Base-by-base conservation (phyloP, 2,113 vertebrate genomes). In the Melanotaenia duboulayi region DNA sequence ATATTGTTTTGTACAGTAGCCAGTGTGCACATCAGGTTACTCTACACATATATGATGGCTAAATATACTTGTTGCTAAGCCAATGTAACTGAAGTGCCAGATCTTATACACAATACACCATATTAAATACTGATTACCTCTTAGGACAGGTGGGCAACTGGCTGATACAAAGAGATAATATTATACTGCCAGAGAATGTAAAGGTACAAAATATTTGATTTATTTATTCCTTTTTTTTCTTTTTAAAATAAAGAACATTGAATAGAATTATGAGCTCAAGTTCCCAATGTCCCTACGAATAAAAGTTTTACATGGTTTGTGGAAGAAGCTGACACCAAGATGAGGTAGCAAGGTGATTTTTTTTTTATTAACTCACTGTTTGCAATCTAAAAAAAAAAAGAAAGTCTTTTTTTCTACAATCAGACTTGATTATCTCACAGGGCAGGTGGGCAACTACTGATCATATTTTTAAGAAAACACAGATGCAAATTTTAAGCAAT, bases 261-360 rank as follows among this genome's bases (percentile, higher is more conserved):
- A 44, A 16, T 13, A 10, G 13, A 42, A 42, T 42, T 2, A 11
- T 42, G 2, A 11, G 39, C 9, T 11, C 13, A 32, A 57, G n/a
- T 56, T 46, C 28, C 40, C 12, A 16, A 14, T 12, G 12, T 12
- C 12, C n/a, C n/a, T n/a, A n/a, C 1, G 11, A 44, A 44, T 46
- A 46, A 4, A 46, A 3, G 3, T 46, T 19, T 46, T 46, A 4
- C 6, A 46, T 5, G 10, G 44, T 46, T 17, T 17, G 20, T 4
- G 13, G 32, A 22, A 14, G 32, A 58, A 12, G 17, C 9, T 0
- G 12, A 59, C 16, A 70, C 55, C 25, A 37, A 10, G n/a, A 57
- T 7, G 13, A 20, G 13, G 46, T 57, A 17, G 25, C 51, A 57
- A 44, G 39, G 25, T 69, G 42, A 58, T 65, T 51, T 65, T 65